Base-by-base conservation (phyloP, 2,797 vertebrate species). In the Alosa sapidissima region DNA sequence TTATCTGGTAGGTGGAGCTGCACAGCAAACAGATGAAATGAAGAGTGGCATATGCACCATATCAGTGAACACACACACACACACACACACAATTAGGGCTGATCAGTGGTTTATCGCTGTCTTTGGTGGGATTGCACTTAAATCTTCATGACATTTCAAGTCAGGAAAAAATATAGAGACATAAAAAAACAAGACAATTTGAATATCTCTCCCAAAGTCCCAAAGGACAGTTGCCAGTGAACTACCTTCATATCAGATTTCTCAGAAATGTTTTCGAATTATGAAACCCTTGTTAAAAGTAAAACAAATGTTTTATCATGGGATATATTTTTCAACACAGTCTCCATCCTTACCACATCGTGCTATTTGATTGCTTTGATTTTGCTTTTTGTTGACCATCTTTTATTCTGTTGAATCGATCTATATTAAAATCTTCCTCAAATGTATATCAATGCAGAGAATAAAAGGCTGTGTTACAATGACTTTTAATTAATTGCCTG, bases 131-230 rank as follows among this genome's bases (percentile, higher is more conserved):
- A 72, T 8, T 72, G 65, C 65, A 75, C 33, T 41, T 65, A 28
- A n/a, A 65, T 75, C 68, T 75, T 75, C 68, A 75, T 75, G 68
- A 75, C 68, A 75, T 75, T 75, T 75, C 36, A 41, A 75, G 14
- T 72, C 5, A 41, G 36, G 68, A 72, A 16, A 75, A 45, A 72
- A 41, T 11, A 72, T 2, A 16, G 28, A 72, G 28, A 9, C 11
- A 33, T 65, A 33, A 24, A 33, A 28, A 33, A 13, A 58, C 55
- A 58, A 21, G 55, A n/a, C 19, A 65, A 65, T 28, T 28, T 33
- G 2, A 58, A 58, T 21, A 58, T 24, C 62, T 65, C 24, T 65
- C 62, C 10, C 11, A 13, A 65, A 65, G 19, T 65, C 62, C 10
- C 11, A 13, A 65, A 65, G 19, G 19, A 58, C 28, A 0, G 24